Evolutionary conservation across 2,888 invertebrate species (phyloP).

Genomic region (Eupsilia transversa): DNA sequence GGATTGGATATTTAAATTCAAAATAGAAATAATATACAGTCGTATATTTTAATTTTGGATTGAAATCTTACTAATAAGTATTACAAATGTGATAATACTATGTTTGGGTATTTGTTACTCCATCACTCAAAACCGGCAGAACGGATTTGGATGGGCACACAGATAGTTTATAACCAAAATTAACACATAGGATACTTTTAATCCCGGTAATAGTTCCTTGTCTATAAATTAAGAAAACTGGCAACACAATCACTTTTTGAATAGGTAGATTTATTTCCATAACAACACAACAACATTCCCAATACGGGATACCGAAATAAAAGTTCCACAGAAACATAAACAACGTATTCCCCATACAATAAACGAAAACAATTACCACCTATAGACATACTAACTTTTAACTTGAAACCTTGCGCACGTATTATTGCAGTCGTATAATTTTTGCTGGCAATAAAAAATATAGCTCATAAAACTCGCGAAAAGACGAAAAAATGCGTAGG

Average conservation of each 20-base stretch:
- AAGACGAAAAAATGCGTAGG: slow-evolving; percentile 60
- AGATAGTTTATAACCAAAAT: too few relatives aligned
- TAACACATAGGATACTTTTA: too few relatives aligned
- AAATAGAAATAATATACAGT: background rate
- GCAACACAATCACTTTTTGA: background rate
- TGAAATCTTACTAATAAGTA: background rate
- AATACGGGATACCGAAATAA: slow-evolving; percentile 6
- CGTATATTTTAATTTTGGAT: background rate
- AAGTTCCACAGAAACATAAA: slow-evolving; percentile 13
- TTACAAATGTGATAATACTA: too few relatives aligned
- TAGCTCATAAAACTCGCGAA: slow-evolving; percentile 58
- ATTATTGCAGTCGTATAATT: slow-evolving; percentile 58
- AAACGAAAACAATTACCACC: slow-evolving; percentile 56
- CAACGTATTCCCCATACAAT: slow-evolving; percentile 27
- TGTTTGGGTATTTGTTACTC: too few relatives aligned
- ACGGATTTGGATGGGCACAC: too few relatives aligned
- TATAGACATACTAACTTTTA: slow-evolving; percentile 44
- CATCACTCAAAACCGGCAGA: too few relatives aligned
- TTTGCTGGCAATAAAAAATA: slow-evolving; percentile 62
- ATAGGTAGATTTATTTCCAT: slow-evolving; percentile 7
- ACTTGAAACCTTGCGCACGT: slow-evolving; percentile 56
- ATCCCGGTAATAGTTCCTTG: too few relatives aligned
- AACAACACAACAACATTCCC: background rate
- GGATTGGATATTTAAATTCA: background rate
- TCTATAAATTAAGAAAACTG: background rate